Conservation (phyloP, 2,888 invertebrate species). For the Blera fallax region DNA sequence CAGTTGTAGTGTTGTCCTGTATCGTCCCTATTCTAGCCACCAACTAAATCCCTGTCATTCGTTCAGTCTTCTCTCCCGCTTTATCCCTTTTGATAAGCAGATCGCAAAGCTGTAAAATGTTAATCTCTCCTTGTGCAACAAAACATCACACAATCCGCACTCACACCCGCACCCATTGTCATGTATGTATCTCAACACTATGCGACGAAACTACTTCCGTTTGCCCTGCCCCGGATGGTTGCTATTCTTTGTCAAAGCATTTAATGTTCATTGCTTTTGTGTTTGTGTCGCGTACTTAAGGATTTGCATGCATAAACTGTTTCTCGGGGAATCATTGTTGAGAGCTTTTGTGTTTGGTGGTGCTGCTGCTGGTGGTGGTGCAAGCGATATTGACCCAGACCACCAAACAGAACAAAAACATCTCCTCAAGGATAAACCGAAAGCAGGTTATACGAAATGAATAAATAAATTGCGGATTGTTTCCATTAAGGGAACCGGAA, state of each 20-base stretch:
- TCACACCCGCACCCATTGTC: background rate
- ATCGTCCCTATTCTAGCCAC: constrained; percentile 41
- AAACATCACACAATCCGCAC: constrained; percentile 21
- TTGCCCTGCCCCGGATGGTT: background rate
- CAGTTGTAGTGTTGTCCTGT: constrained; percentile 17
- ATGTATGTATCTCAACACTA: background rate
- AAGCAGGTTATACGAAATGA: constrained; percentile 54
- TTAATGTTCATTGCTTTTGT: constrained; percentile 51
- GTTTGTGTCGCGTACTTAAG: constrained; percentile 52
- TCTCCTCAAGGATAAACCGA: background rate
- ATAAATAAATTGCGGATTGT: constrained; percentile 67
- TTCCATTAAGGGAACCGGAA: constrained; percentile 40
- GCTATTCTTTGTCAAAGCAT: constrained; percentile 42
- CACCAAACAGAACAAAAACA: constrained; percentile 10
- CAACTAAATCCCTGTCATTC: constrained; percentile 55
- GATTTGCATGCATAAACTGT: constrained; percentile 67
- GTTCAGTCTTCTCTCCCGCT: constrained; percentile 31
- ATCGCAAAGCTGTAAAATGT: constrained; percentile 59
- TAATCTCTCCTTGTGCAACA: constrained; percentile 42
- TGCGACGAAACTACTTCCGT: constrained; percentile 24
- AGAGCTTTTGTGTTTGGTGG: constrained; percentile 3
- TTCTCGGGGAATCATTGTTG: background rate
- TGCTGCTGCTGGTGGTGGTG: too few relatives aligned
- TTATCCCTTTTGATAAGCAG: constrained; percentile 53
- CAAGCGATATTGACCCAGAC: constrained; percentile 53